These are phyloP conservation scores for Glaucopsyche alexis DNA, from an alignment of 2,888 invertebrate genomes.

Conservation along the genomic window DNA sequence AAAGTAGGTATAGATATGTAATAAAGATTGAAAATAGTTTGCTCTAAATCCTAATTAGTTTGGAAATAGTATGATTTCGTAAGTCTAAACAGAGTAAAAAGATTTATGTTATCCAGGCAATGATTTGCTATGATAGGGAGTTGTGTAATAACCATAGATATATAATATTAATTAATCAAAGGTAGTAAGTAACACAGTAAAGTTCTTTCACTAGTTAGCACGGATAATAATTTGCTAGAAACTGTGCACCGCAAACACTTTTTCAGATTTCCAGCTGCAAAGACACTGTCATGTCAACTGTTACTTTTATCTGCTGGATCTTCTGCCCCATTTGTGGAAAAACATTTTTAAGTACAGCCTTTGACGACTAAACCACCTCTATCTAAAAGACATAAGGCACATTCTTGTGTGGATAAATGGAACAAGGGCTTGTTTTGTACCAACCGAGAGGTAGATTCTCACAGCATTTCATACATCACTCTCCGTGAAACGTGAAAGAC, in stretches of 20 bases:
- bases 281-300: slow-evolving; percentile 46
- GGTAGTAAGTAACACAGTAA: slow-evolving; percentile 9
- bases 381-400: slow-evolving; percentile 41
- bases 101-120: background rate
- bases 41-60: too few species aligned
- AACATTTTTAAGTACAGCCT: slow-evolving; percentile 25
- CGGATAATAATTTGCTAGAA: background rate
- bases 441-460: slow-evolving; percentile 63
- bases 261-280: slow-evolving; percentile 8
- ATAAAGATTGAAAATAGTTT: too few species aligned
- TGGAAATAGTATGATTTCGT: too few species aligned
- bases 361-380: background rate
- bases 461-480: slow-evolving; percentile 71
- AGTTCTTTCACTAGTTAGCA: background rate
- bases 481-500: slow-evolving; percentile 67
- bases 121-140: background rate
- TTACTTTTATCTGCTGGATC: slow-evolving; percentile 59
- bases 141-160: background rate
- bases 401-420: slow-evolving; percentile 37
- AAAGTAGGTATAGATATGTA: too few species aligned
- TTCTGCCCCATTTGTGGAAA: slow-evolving; percentile 66
- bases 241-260: background rate
- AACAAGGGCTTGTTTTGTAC: slow-evolving; percentile 41
- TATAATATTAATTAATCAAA: too few species aligned
- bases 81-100: too few species aligned